These are phyloP conservation scores for Galemys pyrenaicus DNA, from an alignment of 2,113 vertebrate genomes.

Conservation along the genomic window DNA sequence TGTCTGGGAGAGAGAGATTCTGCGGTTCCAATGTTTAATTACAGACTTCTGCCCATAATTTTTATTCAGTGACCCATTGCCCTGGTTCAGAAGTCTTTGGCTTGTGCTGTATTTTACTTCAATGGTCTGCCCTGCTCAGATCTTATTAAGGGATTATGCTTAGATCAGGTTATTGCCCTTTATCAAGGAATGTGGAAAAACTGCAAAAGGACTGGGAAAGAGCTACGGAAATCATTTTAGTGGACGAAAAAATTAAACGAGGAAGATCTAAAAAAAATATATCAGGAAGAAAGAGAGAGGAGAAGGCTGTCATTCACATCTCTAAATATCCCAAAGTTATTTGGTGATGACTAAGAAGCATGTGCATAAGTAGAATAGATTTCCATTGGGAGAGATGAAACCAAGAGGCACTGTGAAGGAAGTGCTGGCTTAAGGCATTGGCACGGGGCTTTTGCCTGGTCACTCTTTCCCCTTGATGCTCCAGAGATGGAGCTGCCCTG, in stretches of 20 bases:
- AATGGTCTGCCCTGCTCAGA: background rate
- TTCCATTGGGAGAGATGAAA: background rate
- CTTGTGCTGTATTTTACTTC: background rate
- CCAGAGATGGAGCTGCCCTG: background rate
- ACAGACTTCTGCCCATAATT: background rate
- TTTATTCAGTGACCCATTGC: background rate
- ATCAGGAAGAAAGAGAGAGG: background rate
- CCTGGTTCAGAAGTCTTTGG: background rate
- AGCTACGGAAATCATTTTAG: background rate
- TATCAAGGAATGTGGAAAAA: constrained; percentile 2
- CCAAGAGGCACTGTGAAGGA: rapidly evolving
- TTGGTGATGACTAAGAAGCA: background rate
- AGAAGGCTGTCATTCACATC: background rate
- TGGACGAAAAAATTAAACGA: background rate
- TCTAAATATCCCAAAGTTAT: background rate
- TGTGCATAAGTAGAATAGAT: background rate
- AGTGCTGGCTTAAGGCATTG: too few species aligned
- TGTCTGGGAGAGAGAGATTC: background rate
- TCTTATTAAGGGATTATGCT: constrained; percentile 40
- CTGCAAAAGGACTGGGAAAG: background rate
- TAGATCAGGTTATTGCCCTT: background rate
- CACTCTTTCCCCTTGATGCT: too few species aligned
- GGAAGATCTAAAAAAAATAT: background rate
- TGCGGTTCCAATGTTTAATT: background rate
- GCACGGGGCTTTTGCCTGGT: background rate